Base-by-base conservation (phyloP, 53 echinoderm and acorn worm genomes). In the Crossaster papposus region DNA sequence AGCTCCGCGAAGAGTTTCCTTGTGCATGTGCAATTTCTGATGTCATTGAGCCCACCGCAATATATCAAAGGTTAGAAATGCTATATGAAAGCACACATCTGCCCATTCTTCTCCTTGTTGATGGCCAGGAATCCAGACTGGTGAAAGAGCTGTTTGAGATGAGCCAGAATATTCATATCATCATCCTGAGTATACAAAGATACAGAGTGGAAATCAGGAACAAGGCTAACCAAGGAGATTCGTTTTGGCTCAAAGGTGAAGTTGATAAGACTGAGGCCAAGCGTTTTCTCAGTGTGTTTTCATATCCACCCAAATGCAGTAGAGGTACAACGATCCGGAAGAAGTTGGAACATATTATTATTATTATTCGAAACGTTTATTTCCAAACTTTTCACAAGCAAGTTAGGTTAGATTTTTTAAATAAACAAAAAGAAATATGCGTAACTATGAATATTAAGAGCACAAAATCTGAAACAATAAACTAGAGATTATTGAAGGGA, bases 51-150 rank as follows among this genome's bases (percentile, higher is more conserved):
- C 64, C 81, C 6, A 4, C 44, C 9, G 37, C 80, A 63, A 68
- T 92, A 20, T 68, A 26, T 22, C 38, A 88, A 54, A 88, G 92
- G 35, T 54, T 92, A 30, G 92, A 85, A 30, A 3, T 20, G 5
- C 34, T 92, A 15, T 88, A 53, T 50, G 30, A 64, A 35, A 12
- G 33, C 23, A 92, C 88, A 18, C 0, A 65, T 35, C 68, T 50
- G 63, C 88, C 92, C 13, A 88, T 92, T 36, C 79, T 92, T 54
- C 87, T 88, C 51, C 24, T 91, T 30, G 72, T 91, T 14, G 91
- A 91, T n/a, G 91, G 87, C 7, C 71, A 80, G 58, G 91, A 91
- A 51, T 72, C 80, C 26, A 86, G 52, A 28, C 72, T 91, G 30
- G 58, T 65, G 36, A 30, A 79, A 33, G 81, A 81, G 53, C 63